phyloP scores from a whole-genome alignment of 2,113 vertebrate genomes.

The Xenopus borealis region DNA sequence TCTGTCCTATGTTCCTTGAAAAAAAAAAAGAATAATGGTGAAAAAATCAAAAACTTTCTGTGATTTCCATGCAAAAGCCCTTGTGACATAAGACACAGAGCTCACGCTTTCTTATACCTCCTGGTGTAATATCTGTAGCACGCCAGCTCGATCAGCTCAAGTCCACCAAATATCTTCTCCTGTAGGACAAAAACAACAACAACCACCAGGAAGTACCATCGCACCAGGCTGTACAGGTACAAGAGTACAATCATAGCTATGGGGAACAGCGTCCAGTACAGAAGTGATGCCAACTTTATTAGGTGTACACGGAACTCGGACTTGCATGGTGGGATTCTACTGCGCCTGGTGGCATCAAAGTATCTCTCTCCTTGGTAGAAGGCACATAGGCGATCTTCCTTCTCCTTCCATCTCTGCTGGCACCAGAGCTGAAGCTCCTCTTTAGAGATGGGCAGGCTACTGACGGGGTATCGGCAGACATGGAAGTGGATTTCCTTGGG shows the following conservation, averaged over 20 bases:
- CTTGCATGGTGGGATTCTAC: constrained; percentile 83
- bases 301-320: constrained; percentile 79
- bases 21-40: no score
- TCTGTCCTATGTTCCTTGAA: no score
- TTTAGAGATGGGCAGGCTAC: constrained; percentile 68
- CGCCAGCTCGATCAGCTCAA: constrained; percentile 87
- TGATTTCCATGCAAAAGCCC: no score
- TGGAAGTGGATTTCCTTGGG: constrained; percentile 96
- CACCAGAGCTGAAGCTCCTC: constrained; percentile 87
- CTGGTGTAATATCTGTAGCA: constrained; percentile 75
- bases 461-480: constrained; percentile 74
- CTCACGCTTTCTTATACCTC: background rate
- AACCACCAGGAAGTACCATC: constrained; percentile 75
- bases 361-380: constrained; percentile 77
- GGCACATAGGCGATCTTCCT: constrained; percentile 77
- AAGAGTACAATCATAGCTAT: constrained; percentile 65
- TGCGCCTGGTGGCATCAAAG: constrained; percentile 66
- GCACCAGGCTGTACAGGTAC: constrained; percentile 70
- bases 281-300: constrained; percentile 78
- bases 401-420: constrained; percentile 87
- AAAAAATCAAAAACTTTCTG: no score
- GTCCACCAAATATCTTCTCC: constrained; percentile 81
- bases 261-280: constrained; percentile 86
- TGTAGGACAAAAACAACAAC: constrained; percentile 72
- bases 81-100: no score